Evolutionary conservation across 1,140 invertebrate species (phyloP), one percentile per base, ranked within the genome.

Genomic region (Bradynema listronoti): DNA sequence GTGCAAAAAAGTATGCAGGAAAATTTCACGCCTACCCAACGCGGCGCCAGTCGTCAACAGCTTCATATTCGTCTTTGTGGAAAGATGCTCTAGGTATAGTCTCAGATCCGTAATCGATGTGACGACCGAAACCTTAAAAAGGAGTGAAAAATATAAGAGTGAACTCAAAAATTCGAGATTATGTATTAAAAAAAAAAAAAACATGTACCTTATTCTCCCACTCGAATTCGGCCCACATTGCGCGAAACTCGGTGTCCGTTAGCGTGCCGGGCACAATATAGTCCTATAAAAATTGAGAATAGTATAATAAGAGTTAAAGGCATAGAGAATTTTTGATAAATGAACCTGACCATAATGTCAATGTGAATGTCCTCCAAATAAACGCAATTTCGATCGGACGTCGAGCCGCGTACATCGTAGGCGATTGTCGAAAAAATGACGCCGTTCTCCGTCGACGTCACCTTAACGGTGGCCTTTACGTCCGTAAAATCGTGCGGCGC

Each of bases 221-320:
- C 81, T 99, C 95, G 82, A 99, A 99, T 82, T 96, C 92, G 1
- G 91, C 88, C 95, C 95, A 99, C 94, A 99, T 99, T 80, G 89
- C 86, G 14, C 94, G 80, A 82, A 98, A 99, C 81, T 98, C 92
- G 0, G 86, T 85, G 79, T 98, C 93, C 29, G 86, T 91, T 79
- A 92, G 97, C 25, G 83, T 81, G 1, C 91, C 91, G n/a, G 95
- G 94, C 34, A 96, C 87, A 72, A 99, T 99, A 80, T 98, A 99
- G 82, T 99, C 95, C 73, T 76, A 58, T 54, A 59, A 66, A 24
- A 52, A 19, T 14, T 14, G 4, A 60, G 14, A 7, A 64, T 16
- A 53, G 32, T 16, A 24, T 29, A 2, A 34, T 4, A 46, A 25
- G 27, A 64, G 41, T 55, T 51, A 11, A 69, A 63, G 16, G 1